Base-by-base conservation (phyloP, 2,888 invertebrate species). In the Orthosia gracilis region DNA sequence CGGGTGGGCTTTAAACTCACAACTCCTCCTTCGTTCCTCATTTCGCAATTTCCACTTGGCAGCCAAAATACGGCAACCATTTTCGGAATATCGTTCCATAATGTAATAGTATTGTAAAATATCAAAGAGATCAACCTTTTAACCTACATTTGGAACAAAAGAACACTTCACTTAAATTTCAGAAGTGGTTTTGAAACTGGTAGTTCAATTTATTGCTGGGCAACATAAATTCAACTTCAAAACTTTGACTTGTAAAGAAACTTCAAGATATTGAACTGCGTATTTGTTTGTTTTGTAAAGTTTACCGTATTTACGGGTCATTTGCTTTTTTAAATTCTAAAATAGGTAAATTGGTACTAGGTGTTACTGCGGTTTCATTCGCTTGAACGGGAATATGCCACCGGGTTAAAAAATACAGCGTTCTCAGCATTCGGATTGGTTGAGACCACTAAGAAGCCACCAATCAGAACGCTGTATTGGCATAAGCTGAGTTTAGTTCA, bases 11-110 rank as follows among this genome's bases (percentile, higher is more conserved):
- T 70, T 40, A 21, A 54, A 50, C 47, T 40, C 18, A 70, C 23
- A 5, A 54, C 2, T 52, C 4, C 55, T 31, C 18, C n/a, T 21
- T 23, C 15, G 18, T 7, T 78, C 21, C 26, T 54, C 52, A 18
- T 58, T 58, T 80, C 49, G 40, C 15, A 13, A 31, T 74, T 63
- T 31, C 49, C 40, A 49, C 26, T 76, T 80, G 74, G 75, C 63
- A 59, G 31, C 49, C 54, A 23, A 76, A 81, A 81, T 68, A 67
- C 49, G 82, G 55, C 40, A 76, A 82, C 76, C 76, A 23, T 31
- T 31, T 31, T 31, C 4, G 4, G 52, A 76, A 76, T 54, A 75
- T 80, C 61, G 66, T 31, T n/a, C 12, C 17, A 21, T 80, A 80
- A 77, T 78, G 61, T 71, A 57, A 72, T 68, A 57, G 61, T 69